These are phyloP conservation scores for Rynchops niger DNA, from an alignment of 2,113 vertebrate genomes.

Conservation along the genomic window DNA sequence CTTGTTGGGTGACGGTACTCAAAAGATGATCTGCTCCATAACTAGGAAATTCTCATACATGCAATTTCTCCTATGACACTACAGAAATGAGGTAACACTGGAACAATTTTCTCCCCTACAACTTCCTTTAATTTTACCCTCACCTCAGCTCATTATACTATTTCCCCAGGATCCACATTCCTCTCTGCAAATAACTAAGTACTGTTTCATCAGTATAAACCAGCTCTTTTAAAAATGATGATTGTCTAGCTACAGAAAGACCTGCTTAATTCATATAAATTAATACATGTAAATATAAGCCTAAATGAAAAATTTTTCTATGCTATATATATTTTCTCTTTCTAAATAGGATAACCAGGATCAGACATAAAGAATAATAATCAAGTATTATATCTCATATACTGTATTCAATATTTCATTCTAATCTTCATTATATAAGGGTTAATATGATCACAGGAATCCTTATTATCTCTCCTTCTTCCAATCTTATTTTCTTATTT, in stretches of 20 bases:
- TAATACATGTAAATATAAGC: background rate
- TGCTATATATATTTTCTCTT: background rate
- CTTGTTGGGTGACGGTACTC: rapidly evolving
- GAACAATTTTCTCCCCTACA: background rate
- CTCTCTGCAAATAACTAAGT: background rate
- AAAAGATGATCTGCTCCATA: background rate
- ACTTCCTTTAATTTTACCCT: background rate
- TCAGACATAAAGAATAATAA: background rate
- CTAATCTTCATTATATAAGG: background rate
- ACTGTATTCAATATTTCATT: background rate
- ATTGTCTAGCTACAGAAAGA: background rate
- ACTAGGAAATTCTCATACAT: background rate
- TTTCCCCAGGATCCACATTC: background rate
- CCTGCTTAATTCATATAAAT: background rate
- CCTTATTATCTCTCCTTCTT: background rate
- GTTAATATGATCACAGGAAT: background rate
- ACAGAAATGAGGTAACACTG: background rate
- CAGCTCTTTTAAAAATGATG: background rate
- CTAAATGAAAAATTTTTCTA: background rate
- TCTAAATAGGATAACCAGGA: background rate
- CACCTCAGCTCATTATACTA: background rate
- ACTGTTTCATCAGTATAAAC: background rate
- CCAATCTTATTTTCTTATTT: background rate
- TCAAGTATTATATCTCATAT: background rate
- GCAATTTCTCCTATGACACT: background rate